phyloP scores from a whole-genome alignment of 2,113 vertebrate genomes.

The Columbina picui region DNA sequence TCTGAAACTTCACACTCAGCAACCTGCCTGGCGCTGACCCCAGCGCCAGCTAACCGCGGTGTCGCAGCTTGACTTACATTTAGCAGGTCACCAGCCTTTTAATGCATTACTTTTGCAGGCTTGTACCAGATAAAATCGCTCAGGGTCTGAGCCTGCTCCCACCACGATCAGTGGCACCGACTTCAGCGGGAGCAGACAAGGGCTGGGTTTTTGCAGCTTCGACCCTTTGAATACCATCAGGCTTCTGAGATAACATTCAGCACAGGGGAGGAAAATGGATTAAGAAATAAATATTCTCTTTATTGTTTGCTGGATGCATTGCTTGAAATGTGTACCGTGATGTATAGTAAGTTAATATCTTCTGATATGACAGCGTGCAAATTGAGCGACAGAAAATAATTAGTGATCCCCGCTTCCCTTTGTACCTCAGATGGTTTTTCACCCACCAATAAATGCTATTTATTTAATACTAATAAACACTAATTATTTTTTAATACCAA shows the following conservation, averaged over 20 bases:
- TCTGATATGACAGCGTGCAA: not conserved
- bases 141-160: not conserved
- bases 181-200: accelerated
- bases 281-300: not conserved
- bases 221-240: not conserved
- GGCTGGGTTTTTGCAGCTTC: not conserved
- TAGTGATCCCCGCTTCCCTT: not conserved
- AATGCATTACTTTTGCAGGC: slow-evolving; percentile 24
- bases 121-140: not conserved
- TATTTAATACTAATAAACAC: not conserved
- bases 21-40: slow-evolving; percentile 48
- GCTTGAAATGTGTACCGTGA: not conserved
- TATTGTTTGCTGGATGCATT: not conserved
- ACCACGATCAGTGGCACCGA: accelerated
- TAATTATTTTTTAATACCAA: not conserved
- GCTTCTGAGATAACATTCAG: not conserved
- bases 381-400: not conserved
- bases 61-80: slow-evolving; percentile 38
- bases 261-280: not conserved
- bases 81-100: slow-evolving; percentile 36
- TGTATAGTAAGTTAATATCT: not conserved
- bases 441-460: not conserved
- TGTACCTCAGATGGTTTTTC: not conserved
- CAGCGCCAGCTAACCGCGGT: not conserved
- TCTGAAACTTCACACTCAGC: slow-evolving; percentile 42